Percentiles rank a stretch among this genome's conserved stretches.
Evolutionary conservation across 2,888 invertebrate species (phyloP).

Genomic region (Polietes domitor): DNA sequence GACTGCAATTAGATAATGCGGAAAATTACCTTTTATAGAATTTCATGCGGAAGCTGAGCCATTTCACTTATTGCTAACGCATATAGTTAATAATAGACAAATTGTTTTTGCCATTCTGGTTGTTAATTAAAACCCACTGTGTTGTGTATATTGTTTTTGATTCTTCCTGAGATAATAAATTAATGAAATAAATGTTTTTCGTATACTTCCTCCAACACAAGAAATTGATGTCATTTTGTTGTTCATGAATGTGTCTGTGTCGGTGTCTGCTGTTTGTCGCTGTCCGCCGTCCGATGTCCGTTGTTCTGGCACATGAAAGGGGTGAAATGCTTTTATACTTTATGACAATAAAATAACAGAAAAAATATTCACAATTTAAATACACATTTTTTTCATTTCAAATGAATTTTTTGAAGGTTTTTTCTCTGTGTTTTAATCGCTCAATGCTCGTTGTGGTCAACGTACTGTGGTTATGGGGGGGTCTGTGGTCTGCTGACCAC

Average conservation of each 20-base stretch:
- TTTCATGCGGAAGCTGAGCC: not conserved
- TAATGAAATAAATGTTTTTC: constrained; percentile 23
- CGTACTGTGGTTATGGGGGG: constrained; percentile 41
- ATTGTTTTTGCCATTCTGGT: not conserved
- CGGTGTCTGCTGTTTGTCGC: not conserved
- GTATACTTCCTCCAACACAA: not conserved
- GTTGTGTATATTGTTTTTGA: not conserved
- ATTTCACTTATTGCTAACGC: no score
- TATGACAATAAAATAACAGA: constrained; percentile 2
- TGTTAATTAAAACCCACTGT: constrained; percentile 17
- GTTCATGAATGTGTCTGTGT: not conserved
- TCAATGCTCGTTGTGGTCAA: constrained; percentile 51
- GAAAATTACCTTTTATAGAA: no score
- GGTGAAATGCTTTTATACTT: constrained; percentile 23
- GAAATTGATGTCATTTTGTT: constrained; percentile 47
- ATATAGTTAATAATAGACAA: no score
- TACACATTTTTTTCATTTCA: constrained; percentile 17
- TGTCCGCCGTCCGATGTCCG: not conserved
- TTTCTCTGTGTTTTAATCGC: constrained; percentile 17
- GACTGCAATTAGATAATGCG: no score
- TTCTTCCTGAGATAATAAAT: constrained; percentile 23
- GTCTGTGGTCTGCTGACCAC: not conserved
- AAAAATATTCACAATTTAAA: constrained; percentile 10
- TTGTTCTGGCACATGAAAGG: not conserved
- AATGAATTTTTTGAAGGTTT: constrained; percentile 48